A percentile compares a stretch with the other conserved stretches of the same genome.
phyloP scores from a whole-genome alignment of 2,888 invertebrate genomes.

The Arctia plantaginis region DNA sequence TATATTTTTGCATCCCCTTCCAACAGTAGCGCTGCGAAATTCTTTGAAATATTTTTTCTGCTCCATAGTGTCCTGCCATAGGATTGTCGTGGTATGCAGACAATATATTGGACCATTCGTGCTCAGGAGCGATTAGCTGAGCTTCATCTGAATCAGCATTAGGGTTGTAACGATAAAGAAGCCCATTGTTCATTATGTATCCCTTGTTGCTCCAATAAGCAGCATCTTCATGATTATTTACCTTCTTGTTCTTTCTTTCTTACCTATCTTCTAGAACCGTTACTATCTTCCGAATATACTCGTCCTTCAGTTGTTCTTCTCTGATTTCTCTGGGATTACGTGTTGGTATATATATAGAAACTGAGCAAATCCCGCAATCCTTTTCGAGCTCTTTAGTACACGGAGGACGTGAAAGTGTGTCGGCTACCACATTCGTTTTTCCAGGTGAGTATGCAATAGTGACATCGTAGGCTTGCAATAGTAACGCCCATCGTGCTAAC shows the following conservation, averaged over 20 bases:
- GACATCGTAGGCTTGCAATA: neutral
- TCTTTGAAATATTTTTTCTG: neutral
- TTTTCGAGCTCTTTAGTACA: too few relatives aligned
- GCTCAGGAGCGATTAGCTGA: neutral
- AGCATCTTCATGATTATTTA: neutral
- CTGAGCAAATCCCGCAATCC: too few relatives aligned
- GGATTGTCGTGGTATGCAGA: neutral
- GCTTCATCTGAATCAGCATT: neutral
- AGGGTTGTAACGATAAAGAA: neutral
- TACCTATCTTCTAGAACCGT: too few relatives aligned
- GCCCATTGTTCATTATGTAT: neutral
- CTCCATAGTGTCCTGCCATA: neutral
- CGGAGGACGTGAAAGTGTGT: too few relatives aligned
- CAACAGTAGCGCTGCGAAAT: neutral
- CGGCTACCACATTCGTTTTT: too few relatives aligned
- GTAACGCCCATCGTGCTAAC: constrained; percentile 8
- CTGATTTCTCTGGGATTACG: too few relatives aligned
- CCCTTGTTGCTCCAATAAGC: neutral
- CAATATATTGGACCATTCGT: neutral
- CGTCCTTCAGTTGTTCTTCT: too few relatives aligned
- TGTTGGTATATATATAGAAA: too few relatives aligned
- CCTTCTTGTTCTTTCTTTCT: too few relatives aligned
- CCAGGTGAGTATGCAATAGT: too few relatives aligned
- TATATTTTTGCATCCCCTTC: neutral
- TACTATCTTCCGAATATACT: too few relatives aligned